A percentile compares a stretch with the other conserved stretches of the same genome.
phyloP scores from a whole-genome alignment of 92 coral and sea anemone genomes.

The Epizoanthus illoricatus region DNA sequence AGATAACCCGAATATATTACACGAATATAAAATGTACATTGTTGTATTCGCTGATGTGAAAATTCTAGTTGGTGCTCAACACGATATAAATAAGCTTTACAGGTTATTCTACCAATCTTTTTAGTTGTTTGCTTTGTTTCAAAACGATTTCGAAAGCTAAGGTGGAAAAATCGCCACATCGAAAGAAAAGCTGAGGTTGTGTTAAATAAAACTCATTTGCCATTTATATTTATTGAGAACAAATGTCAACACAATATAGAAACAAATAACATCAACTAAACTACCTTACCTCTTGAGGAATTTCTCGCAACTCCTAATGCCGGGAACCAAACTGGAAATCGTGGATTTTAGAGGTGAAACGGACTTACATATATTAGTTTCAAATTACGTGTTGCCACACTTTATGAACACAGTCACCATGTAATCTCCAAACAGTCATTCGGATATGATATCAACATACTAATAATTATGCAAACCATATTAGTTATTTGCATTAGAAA shows the following conservation, averaged over 20 bases:
- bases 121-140: neutral
- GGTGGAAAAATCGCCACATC: neutral
- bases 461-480: constrained; percentile 8
- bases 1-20: no score
- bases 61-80: constrained; percentile 4
- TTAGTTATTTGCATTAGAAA: constrained; percentile 6
- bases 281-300: constrained; percentile 10
- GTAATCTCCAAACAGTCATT: neutral
- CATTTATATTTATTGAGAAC: neutral
- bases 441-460: constrained; percentile 11
- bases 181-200: neutral
- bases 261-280: neutral
- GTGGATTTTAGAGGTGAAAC: neutral
- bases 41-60: no score
- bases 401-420: neutral
- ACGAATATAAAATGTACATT: no score
- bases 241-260: neutral
- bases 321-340: neutral
- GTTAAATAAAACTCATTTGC: neutral
- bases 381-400: neutral
- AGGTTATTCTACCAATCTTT: neutral
- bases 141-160: neutral
- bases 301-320: neutral
- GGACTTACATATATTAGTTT: neutral
- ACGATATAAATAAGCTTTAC: constrained; percentile 4